Evolutionary conservation across 2,797 vertebrate species (phyloP).

Genomic region (Pangasius mekongensis): DNA sequence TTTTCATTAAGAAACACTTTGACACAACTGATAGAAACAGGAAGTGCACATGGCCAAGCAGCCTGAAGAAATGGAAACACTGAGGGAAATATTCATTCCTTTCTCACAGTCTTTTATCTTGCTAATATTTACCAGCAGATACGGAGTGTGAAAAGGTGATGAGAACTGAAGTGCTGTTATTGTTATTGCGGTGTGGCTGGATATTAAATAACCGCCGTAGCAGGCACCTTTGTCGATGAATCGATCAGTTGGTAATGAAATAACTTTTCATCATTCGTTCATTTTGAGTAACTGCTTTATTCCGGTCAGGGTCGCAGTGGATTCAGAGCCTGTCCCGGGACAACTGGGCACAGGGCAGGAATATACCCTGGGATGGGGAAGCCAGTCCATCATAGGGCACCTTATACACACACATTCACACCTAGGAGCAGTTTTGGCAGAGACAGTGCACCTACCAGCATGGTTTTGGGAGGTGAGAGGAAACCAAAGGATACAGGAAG

Average conservation of each 20-base stretch:
- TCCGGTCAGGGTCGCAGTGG: not conserved
- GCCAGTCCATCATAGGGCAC: not conserved
- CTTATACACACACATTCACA: not conserved
- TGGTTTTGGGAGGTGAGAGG: not conserved
- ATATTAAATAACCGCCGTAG: not conserved
- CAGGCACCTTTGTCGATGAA: not conserved
- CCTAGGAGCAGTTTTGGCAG: not conserved
- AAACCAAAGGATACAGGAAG: not conserved
- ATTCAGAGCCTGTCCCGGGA: not conserved
- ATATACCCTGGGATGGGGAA: not conserved
- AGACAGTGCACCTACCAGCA: not conserved
- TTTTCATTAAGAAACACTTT: not conserved
- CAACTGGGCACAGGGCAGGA: not conserved
- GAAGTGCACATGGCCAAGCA: not conserved
- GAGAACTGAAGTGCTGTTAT: not conserved
- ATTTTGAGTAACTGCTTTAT: not conserved
- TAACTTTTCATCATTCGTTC: not conserved
- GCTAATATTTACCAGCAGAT: constrained; percentile 6
- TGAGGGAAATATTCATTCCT: constrained; percentile 12
- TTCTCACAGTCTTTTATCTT: constrained; percentile 22
- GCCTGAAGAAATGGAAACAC: not conserved
- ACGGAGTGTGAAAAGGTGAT: constrained; percentile 5
- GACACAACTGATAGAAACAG: not conserved
- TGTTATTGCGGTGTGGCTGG: not conserved
- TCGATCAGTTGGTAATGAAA: not conserved